phyloP scores from a whole-genome alignment of 2,113 vertebrate genomes.

The Gambusia holbrooki region DNA sequence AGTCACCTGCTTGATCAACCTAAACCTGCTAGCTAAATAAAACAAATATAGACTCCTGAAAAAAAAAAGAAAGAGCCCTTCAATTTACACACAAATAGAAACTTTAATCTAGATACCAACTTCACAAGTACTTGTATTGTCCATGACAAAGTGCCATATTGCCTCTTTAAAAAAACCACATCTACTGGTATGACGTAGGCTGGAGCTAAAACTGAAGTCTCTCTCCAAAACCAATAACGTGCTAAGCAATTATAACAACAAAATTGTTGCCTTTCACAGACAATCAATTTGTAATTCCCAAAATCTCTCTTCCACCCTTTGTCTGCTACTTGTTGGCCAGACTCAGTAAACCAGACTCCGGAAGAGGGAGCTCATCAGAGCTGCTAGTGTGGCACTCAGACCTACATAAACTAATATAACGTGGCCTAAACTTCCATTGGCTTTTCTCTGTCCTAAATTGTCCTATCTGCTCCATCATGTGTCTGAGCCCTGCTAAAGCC shows the following conservation, averaged over 20 bases:
- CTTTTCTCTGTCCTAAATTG: conserved; percentile 18
- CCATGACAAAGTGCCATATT: neutral
- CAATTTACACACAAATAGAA: neutral
- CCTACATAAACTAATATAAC: conserved; percentile 57
- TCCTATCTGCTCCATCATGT: conserved; percentile 42
- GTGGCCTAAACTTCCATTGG: conserved; percentile 23
- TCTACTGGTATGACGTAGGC: neutral
- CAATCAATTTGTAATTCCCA: conserved; percentile 48
- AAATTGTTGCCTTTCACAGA: conserved; percentile 50
- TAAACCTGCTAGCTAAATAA: neutral
- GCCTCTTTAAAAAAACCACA: neutral
- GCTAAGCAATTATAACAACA: conserved; percentile 37
- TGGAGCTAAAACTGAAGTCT: neutral
- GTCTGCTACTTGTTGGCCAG: conserved; percentile 42
- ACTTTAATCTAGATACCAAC: neutral
- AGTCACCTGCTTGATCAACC: too few relatives aligned
- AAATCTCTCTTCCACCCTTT: conserved; percentile 48
- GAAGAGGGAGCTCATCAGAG: conserved; percentile 36
- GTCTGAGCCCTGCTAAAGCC: conserved; percentile 39
- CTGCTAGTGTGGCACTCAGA: conserved; percentile 33
- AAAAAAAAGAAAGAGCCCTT: neutral
- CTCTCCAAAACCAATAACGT: conserved; percentile 1
- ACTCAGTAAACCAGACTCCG: conserved; percentile 28
- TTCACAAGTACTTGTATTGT: neutral
- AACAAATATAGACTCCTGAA: neutral